A percentile compares a stretch with the other conserved stretches of the same genome.
phyloP scores from a whole-genome alignment of 2,113 vertebrate genomes.

The Labrus mixtus region DNA sequence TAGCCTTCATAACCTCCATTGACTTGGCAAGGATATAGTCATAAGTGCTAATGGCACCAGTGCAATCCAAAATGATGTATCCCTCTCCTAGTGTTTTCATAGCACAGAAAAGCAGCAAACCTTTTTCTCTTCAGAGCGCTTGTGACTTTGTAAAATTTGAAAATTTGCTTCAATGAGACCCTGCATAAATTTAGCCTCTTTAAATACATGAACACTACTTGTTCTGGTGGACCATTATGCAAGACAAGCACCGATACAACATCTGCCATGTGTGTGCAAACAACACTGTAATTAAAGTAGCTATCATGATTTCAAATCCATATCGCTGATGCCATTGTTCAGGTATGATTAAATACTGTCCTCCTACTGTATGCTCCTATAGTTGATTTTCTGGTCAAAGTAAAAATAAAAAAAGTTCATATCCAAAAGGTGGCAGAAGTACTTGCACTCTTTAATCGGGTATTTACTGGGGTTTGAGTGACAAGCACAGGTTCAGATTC shows the following conservation, averaged over 20 bases:
- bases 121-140: not conserved
- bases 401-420: too few relatives aligned
- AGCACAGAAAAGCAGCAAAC: not conserved
- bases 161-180: not conserved
- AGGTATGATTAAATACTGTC: too few relatives aligned
- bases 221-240: conserved; percentile 7
- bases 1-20: conserved; percentile 21
- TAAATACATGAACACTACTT: conserved; percentile 1
- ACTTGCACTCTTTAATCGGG: too few relatives aligned
- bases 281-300: too few relatives aligned
- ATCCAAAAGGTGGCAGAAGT: too few relatives aligned
- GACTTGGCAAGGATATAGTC: conserved; percentile 38
- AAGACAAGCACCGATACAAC: conserved; percentile 11
- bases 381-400: too few relatives aligned
- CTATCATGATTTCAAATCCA: too few relatives aligned
- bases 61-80: conserved; percentile 35
- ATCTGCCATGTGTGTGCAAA: conserved; percentile 18
- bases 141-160: not conserved
- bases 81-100: not conserved
- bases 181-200: not conserved
- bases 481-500: too few relatives aligned
- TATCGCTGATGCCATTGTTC: not conserved
- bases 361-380: too few relatives aligned
- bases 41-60: conserved; percentile 31
- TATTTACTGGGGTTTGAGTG: too few relatives aligned